phyloP scores from a whole-genome alignment of 2,888 invertebrate genomes.

The Osmoderma eremita region DNA sequence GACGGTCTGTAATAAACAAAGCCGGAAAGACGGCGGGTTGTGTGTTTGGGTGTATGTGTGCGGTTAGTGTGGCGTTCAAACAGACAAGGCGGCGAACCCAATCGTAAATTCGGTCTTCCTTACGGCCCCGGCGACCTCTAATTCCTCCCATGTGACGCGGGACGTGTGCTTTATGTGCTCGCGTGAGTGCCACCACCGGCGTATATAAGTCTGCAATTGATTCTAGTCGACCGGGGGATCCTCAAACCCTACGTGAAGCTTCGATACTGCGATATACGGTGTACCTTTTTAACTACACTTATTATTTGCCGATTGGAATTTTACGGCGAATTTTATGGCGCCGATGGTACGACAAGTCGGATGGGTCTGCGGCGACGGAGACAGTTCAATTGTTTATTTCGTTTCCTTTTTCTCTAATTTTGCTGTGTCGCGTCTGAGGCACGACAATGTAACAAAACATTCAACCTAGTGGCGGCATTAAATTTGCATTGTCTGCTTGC shows the following conservation, averaged over 20 bases:
- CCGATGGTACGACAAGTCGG: background rate
- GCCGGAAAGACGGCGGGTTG: slow-evolving; percentile 43
- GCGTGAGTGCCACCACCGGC: slow-evolving; percentile 61
- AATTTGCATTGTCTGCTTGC: no score
- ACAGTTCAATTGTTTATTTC: no score
- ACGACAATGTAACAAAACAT: no score
- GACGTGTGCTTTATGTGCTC: slow-evolving; percentile 63
- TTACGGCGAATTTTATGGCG: slow-evolving; percentile 15
- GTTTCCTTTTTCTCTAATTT: no score
- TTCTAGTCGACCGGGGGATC: slow-evolving; percentile 52
- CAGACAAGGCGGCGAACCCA: slow-evolving; percentile 58
- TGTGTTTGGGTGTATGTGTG: slow-evolving; percentile 49
- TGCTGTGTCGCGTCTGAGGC: no score
- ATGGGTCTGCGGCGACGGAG: no score
- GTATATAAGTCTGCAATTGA: slow-evolving; percentile 59
- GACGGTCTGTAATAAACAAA: slow-evolving; percentile 40
- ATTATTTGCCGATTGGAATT: slow-evolving; percentile 47
- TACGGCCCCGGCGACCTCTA: slow-evolving; percentile 61
- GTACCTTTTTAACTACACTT: slow-evolving; percentile 45
- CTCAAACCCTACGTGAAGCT: background rate
- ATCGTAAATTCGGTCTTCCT: slow-evolving; percentile 63
- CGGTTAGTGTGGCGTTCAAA: slow-evolving; percentile 58
- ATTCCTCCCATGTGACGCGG: slow-evolving; percentile 63
- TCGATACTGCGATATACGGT: background rate
- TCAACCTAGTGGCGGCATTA: no score